Conservation (phyloP, 1,140 invertebrate genomes). For the Colletes gigas region DNA sequence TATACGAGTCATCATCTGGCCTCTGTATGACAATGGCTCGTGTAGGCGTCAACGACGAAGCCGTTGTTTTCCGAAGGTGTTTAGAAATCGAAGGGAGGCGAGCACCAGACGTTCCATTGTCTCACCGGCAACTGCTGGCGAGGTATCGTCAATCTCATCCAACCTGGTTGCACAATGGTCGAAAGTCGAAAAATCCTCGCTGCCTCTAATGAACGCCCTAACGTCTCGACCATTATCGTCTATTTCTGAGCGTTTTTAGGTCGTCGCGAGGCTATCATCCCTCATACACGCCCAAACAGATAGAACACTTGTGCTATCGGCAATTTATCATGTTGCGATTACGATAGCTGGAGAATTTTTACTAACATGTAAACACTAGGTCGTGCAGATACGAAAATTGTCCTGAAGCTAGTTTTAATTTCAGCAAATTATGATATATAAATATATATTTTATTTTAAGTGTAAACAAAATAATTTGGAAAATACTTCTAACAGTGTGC, state of each 20-base stretch:
- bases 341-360: no score
- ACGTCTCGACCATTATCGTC: constrained; percentile 21
- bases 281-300: no score
- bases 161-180: constrained; percentile 52
- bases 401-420: no score
- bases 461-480: no score
- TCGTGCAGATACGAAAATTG: no score
- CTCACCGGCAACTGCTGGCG: constrained; percentile 54
- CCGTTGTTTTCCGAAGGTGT: constrained; percentile 58
- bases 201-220: constrained; percentile 32
- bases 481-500: no score
- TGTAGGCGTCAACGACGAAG: constrained; percentile 52
- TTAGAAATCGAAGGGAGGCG: constrained; percentile 64
- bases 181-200: constrained; percentile 28
- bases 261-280: not conserved
- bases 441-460: no score
- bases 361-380: no score
- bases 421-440: no score
- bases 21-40: constrained; percentile 52
- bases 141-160: constrained; percentile 55
- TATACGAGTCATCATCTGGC: constrained; percentile 52
- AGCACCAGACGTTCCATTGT: constrained; percentile 58
- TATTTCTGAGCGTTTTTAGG: constrained; percentile 1
- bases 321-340: no score
- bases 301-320: no score